Base-by-base conservation (phyloP, 2,888 invertebrate genomes). In the Brenthis ino region DNA sequence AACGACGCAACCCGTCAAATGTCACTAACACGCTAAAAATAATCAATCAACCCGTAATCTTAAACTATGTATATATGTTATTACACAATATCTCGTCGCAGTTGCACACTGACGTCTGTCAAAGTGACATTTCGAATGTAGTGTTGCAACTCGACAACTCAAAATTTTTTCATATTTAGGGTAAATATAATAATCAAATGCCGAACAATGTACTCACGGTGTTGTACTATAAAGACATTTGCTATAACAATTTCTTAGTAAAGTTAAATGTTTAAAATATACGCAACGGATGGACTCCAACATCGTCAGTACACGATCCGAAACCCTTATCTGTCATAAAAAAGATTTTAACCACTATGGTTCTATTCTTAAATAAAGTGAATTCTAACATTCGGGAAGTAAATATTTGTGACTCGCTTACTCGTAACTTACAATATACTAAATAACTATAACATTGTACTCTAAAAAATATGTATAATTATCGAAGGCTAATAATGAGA, bases 391-490 rank as follows among this genome's bases (percentile, higher is more conserved):
- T 83, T 84, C 81, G 85, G 88, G 87, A 90, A 89, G 91, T 91
- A 92, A 92, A 93, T 92, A 92, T 92, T 91, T 92, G 93, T 92
- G 92, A 91, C 87, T 90, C 87, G 84, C 91, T 92, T 93, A 92
- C 79, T 81, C 85, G 78, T 89, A 87, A 79, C 90, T 91, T 91
- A 91, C 82, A 78, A 84, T 87, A 87, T 87, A 91, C 90, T 91
- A 92, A 89, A 91, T 91, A 91, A 91, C 91, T 90, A 89, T 92
- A 92, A 93, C 91, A 92, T 93, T 92, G 91, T 93, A 92, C 92
- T 92, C 92, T 92, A 91, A 91, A 93, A 92, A 91, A 92, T 92
- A 92, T 92, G 92, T 92, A 92, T 92, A 91, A 92, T 91, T 91
- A 91, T 91, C 88, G 92, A 93, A 93, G 92, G 92, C 92, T 93